Base-by-base conservation (phyloP, 2,888 invertebrate species). In the Eupithecia insigniata region DNA sequence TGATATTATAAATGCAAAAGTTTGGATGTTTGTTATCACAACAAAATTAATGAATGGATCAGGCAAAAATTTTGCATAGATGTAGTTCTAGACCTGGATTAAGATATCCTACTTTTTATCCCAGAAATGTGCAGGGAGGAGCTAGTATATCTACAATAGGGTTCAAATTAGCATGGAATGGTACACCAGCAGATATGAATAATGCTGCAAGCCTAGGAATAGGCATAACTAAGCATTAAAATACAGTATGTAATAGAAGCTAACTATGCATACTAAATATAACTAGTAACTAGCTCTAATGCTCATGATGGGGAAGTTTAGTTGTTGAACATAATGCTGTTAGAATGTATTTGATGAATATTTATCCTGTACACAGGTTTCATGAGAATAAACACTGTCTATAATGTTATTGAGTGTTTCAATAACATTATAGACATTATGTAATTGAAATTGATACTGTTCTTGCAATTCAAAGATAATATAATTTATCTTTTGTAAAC, bases 251-350 rank as follows among this genome's bases (percentile, higher is more conserved):
- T 61, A 61, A 5, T 18, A 32, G 5, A 10, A 61, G 8, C 30
- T 22, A 34, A 62, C 22, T 34, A 22, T 5, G 7, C 18, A 34
- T 34, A 34, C 14, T 58, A 58, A 12, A 32, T 32, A 32, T 60
- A 62, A 32, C 0, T 28, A 30, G n/a, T 16, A 39, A 16, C 64
- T 64, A 64, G 64, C 36, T 62, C n/a, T 34, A 62, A 64, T 62
- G 69, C 66, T 62, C n/a, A 34, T 71, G 61, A 39, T 30, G 51
- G 68, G 62, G 62, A 2, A 51, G 22, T n/a, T 69, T 36, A 60
- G 55, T 32, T 60, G 30, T 60, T 30, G 7, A 26, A 30, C 18
- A 26, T 60, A 60, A 60, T 28, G 60, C 30, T 16, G 30, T 58
- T 28, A 7, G 12, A 36, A 36, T 36, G 8, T 22, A 51, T 22